Evolutionary conservation across 2,888 invertebrate genomes (phyloP).

Genomic region (Phyllotreta striolata): DNA sequence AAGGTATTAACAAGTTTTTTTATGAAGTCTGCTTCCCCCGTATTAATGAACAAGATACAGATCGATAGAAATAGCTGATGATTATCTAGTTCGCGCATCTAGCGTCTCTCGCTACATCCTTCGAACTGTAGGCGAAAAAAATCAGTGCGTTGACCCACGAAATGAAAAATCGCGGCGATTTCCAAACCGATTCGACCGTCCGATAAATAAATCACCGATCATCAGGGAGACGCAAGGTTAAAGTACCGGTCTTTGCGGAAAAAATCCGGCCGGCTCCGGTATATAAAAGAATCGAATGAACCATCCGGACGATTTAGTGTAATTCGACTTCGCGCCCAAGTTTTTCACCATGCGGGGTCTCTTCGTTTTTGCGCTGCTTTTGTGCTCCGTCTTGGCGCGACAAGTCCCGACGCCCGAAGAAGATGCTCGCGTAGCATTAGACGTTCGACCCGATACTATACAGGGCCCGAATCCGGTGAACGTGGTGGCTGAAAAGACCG

Average conservation of each 20-base stretch:
- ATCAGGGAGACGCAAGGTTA: conserved; percentile 17
- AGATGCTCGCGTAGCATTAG: too few species aligned
- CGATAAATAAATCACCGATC: conserved; percentile 7
- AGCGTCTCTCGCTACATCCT: too few species aligned
- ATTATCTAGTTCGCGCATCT: too few species aligned
- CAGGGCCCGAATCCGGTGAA: not conserved
- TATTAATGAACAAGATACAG: too few species aligned
- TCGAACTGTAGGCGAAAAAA: too few species aligned
- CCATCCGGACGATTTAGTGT: too few species aligned
- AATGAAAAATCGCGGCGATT: too few species aligned
- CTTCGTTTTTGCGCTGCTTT: conserved; percentile 10
- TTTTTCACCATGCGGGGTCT: conserved; percentile 18
- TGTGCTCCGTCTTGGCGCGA: not conserved
- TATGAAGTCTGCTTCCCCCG: too few species aligned
- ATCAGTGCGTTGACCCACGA: not conserved
- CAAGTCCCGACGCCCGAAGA: too few species aligned
- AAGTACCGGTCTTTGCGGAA: conserved; percentile 20
- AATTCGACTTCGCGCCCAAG: too few species aligned
- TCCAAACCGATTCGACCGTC: not conserved
- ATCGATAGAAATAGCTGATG: too few species aligned
- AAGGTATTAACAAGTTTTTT: too few species aligned
- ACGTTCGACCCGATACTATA: not conserved
- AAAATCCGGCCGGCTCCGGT: conserved; percentile 8
- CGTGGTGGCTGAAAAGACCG: not conserved
- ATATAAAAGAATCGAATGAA: not conserved